Evolutionary conservation across 2,888 invertebrate genomes (phyloP), one percentile per base, ranked within the genome.

Genomic region (Drosophila anceps): DNA sequence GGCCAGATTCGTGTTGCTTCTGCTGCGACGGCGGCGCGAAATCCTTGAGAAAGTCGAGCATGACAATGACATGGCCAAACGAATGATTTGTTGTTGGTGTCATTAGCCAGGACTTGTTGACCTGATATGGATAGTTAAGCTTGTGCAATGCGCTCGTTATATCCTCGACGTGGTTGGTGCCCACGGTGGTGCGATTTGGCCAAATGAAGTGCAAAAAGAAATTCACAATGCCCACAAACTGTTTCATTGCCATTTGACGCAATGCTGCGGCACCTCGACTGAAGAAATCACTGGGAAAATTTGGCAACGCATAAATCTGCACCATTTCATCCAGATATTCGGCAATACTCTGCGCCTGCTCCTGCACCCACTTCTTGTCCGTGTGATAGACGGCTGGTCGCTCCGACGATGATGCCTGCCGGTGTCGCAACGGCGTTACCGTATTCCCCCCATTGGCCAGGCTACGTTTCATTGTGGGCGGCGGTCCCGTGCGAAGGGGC

Each of bases 31-130:
- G 73, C 0, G 89, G 83, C 2, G 88, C 86, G 73, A 93, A 90
- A 33, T 92, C 91, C 79, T 90, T 88, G 4, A 93, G 82, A 70
- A 91, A 93, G 18, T 91, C 91, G 0, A 93, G 76, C 27, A 93
- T 60, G 15, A 91, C 79, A 12, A 93, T 86, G 0, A 92, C 90
- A 81, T 92, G 92, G 6, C 91, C 91, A 58, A 92, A 91, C 0
- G 93, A 91, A 60, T 92, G 92, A 24, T 91, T 91, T 0, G 93
- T 92, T 50, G 90, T 92, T 0, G 93, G 93, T 6, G 93, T 93
- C 76, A 92, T 91, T 9, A 93, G 69, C 90, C 92, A 93, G 0
- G 93, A 93, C 64, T 93, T 93, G 54, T 90, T 92, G 0, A 93
- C 73, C 6, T 85, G 88, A 72, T 91, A 84, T 0, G 93, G 93